Evolutionary conservation across 2,888 invertebrate species (phyloP).

Genomic region (Anagyrus pseudococci): DNA sequence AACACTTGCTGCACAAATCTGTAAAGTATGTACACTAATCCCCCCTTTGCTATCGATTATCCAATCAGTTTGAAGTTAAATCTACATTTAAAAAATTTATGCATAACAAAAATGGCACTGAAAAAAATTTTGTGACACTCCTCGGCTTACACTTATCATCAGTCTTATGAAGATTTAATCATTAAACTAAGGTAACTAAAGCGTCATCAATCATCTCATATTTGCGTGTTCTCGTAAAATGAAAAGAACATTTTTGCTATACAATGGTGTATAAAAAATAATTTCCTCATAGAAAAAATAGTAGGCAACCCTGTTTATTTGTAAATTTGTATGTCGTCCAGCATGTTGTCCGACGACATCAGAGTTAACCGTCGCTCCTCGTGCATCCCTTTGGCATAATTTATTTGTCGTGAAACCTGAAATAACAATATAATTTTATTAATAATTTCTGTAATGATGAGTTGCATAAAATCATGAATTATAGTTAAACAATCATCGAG

Average conservation of each 20-base stretch:
- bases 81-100: conserved; percentile 4
- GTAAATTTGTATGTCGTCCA: conserved; percentile 57
- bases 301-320: conserved; percentile 45
- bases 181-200: conserved; percentile 25
- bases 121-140: conserved; percentile 29
- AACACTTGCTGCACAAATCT: conserved; percentile 9
- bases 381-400: conserved; percentile 85
- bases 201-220: neutral
- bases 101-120: conserved; percentile 28
- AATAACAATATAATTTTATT: conserved; percentile 1
- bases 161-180: conserved; percentile 32
- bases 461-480: neutral
- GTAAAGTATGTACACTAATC: conserved; percentile 33
- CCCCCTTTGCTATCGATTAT: conserved; percentile 8
- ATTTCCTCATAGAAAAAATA: conserved; percentile 7
- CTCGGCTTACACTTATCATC: conserved; percentile 27
- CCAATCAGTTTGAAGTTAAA: neutral
- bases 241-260: conserved; percentile 6
- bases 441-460: neutral
- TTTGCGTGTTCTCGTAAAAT: neutral
- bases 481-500: neutral
- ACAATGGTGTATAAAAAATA: conserved; percentile 17
- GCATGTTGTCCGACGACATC: conserved; percentile 60
- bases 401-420: conserved; percentile 81
- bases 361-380: conserved; percentile 82